Evolutionary conservation across 2,797 vertebrate genomes (phyloP).

Genomic region (Melanotaenia parkinsoni): DNA sequence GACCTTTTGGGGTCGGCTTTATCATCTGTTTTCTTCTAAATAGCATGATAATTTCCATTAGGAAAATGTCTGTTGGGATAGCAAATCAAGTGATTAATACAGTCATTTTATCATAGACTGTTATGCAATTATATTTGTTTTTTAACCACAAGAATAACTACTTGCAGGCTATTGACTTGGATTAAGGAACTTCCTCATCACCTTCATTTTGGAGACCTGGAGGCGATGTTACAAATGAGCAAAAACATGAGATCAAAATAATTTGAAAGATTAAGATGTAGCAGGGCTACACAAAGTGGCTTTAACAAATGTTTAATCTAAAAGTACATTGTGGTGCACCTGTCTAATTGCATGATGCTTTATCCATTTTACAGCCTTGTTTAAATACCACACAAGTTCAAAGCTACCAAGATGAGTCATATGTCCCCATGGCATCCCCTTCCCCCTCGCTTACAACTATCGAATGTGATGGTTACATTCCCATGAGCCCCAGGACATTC

Average conservation of each 20-base stretch:
- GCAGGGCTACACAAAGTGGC: background rate
- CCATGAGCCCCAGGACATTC: constrained; percentile 89
- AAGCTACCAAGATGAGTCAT: constrained; percentile 84
- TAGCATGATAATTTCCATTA: background rate
- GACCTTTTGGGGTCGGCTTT: background rate
- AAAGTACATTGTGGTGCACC: background rate
- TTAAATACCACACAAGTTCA: constrained; percentile 77
- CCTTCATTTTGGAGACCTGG: background rate
- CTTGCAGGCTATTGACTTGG: background rate
- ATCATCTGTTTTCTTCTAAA: background rate
- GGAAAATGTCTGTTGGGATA: background rate
- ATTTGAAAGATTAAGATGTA: background rate
- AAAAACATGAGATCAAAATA: background rate
- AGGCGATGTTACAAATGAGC: background rate
- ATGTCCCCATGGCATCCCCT: constrained; percentile 90
- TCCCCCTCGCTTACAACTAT: constrained; percentile 55
- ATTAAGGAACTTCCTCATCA: background rate
- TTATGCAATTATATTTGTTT: background rate
- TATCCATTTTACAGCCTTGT: constrained; percentile 77
- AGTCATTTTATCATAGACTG: background rate
- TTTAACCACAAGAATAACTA: background rate
- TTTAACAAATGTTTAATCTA: constrained; percentile 5
- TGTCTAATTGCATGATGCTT: constrained; percentile 46
- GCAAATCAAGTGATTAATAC: background rate
- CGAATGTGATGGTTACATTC: constrained; percentile 90